Percentiles rank a stretch among this genome's conserved stretches.
Conservation (phyloP, 2,888 invertebrate species). For the Tipula confusa region DNA sequence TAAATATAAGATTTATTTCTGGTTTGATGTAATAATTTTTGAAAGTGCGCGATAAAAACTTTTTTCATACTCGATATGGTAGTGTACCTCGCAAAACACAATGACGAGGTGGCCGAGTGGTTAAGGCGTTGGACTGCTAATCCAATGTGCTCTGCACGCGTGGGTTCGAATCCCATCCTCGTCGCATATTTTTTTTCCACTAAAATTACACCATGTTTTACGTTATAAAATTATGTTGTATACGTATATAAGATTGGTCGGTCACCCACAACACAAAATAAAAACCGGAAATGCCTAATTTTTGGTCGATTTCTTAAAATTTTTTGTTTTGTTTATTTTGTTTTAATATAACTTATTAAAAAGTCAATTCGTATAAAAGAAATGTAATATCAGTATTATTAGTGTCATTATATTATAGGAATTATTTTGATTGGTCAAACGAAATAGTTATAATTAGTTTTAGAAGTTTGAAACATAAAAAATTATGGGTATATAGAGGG, state of each 20-base stretch:
- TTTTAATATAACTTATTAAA: not conserved
- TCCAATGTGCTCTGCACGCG: slow-evolving; percentile 84
- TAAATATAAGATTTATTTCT: not conserved
- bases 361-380: not conserved
- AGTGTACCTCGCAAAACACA: not conserved
- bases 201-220: not conserved
- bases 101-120: slow-evolving; percentile 81
- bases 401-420: not conserved
- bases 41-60: not conserved
- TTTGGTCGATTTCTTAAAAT: not conserved
- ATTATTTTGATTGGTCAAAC: no score
- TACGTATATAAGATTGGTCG: not conserved
- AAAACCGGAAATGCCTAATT: not conserved
- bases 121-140: slow-evolving; percentile 84
- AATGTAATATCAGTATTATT: not conserved
- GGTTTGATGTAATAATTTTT: not conserved
- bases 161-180: slow-evolving; percentile 84
- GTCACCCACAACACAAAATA: not conserved
- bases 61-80: not conserved
- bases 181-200: slow-evolving; percentile 48
- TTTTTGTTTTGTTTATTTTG: not conserved
- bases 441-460: no score
- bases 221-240: not conserved
- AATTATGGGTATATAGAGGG: no score
- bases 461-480: no score